These are phyloP conservation scores for Thalassaphorura encarpata DNA, from an alignment of 1,140 invertebrate species.

Conservation along the genomic window DNA sequence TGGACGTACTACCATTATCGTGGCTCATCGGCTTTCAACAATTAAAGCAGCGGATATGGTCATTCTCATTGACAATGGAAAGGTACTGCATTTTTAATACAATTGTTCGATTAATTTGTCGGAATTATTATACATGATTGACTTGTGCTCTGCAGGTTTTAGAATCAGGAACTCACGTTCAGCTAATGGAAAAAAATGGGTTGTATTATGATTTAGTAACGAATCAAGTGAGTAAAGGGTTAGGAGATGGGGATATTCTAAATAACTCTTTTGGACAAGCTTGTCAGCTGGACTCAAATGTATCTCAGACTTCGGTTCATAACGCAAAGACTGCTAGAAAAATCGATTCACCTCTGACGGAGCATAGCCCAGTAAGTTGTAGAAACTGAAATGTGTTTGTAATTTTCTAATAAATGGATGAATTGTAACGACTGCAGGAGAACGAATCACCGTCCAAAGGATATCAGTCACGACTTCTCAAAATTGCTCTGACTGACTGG, in stretches of 20 bases:
- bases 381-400: no score
- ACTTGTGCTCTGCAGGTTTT: constrained; percentile 27
- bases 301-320: no score
- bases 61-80: constrained; percentile 44
- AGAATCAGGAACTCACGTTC: constrained; percentile 43
- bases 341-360: no score
- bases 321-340: no score
- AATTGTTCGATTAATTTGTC: neutral
- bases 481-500: constrained; percentile 7
- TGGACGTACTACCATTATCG: constrained; percentile 45
- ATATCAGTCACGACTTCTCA: neutral
- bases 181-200: constrained; percentile 39
- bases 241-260: no score
- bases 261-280: no score
- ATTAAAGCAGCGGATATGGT: constrained; percentile 46
- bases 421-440: no score
- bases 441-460: no score
- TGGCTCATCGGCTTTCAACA: constrained; percentile 49
- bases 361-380: no score
- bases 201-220: constrained; percentile 14
- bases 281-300: no score
- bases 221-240: no score
- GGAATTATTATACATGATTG: neutral
- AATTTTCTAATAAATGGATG: no score
- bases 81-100: constrained; percentile 1